These are phyloP conservation scores for Miltochrista miniata DNA, from an alignment of 2,888 invertebrate genomes.

Conservation along the genomic window DNA sequence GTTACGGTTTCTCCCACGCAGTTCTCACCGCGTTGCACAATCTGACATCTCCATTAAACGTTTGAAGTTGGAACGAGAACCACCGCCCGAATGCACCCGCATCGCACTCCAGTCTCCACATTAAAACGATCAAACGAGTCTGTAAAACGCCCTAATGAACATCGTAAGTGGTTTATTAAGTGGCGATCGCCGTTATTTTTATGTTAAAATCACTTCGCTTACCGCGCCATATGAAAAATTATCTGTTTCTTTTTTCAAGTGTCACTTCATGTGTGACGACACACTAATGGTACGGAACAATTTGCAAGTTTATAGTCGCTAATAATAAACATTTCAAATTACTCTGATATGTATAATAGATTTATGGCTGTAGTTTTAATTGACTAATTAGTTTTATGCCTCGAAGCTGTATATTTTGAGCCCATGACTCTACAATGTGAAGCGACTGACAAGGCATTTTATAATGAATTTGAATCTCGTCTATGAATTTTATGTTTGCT, in stretches of 20 bases:
- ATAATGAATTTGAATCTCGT: constrained; percentile 22
- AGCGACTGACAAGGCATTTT: constrained; percentile 25
- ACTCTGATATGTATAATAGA: constrained; percentile 18
- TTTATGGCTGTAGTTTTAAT: constrained; percentile 30
- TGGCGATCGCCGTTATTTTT: constrained; percentile 79
- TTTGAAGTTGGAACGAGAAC: constrained; percentile 40
- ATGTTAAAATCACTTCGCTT: constrained; percentile 62
- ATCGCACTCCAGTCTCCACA: constrained; percentile 50
- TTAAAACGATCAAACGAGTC: constrained; percentile 74
- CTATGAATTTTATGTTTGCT: constrained; percentile 16
- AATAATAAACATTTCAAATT: constrained; percentile 26
- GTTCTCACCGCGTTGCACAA: constrained; percentile 70
- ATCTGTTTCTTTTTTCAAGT: constrained; percentile 31
- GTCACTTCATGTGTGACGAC: constrained; percentile 31
- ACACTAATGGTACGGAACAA: constrained; percentile 33
- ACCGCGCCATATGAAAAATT: constrained; percentile 57
- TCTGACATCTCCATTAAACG: constrained; percentile 76
- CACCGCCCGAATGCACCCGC: constrained; percentile 45
- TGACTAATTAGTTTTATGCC: constrained; percentile 29
- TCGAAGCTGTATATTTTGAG: constrained; percentile 19
- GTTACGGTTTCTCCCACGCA: constrained; percentile 54
- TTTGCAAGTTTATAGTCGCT: constrained; percentile 37
- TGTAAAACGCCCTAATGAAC: constrained; percentile 74
- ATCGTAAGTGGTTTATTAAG: constrained; percentile 80
- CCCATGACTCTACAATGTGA: constrained; percentile 6